These are phyloP conservation scores for Rhinogobius similis DNA, from an alignment of 2,113 vertebrate genomes.

Conservation along the genomic window DNA sequence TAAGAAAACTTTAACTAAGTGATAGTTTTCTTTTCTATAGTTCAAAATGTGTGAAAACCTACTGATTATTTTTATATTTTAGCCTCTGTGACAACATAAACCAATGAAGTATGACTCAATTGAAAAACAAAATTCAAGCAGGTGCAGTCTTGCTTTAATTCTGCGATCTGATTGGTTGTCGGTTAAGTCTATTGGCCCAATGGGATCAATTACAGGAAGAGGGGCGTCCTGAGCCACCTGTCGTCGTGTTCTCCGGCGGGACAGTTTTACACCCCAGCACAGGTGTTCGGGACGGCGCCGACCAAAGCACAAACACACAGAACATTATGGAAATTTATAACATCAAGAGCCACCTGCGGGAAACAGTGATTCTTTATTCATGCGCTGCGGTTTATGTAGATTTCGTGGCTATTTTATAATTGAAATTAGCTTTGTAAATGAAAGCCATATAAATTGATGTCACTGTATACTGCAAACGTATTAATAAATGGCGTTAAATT, in stretches of 20 bases:
- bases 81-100: neutral
- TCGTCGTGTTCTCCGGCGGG: neutral
- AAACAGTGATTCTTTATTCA: neutral
- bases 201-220: slow-evolving; percentile 14
- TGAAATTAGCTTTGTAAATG: neutral
- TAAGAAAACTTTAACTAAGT: too few species aligned
- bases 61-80: neutral
- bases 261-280: neutral
- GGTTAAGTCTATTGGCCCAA: slow-evolving; percentile 3
- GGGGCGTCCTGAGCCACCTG: slow-evolving; percentile 5
- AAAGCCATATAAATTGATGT: too few species aligned
- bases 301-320: neutral
- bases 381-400: neutral
- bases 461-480: neutral
- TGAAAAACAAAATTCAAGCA: neutral
- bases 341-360: neutral
- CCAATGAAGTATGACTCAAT: neutral
- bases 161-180: neutral
- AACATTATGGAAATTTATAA: neutral
- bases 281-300: neutral
- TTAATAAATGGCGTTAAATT: too few species aligned
- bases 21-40: too few species aligned
- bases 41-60: too few species aligned
- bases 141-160: neutral
- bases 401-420: too few species aligned